These are phyloP conservation scores for Microplitis mediator DNA, from an alignment of 1,140 invertebrate genomes.

Conservation along the genomic window DNA sequence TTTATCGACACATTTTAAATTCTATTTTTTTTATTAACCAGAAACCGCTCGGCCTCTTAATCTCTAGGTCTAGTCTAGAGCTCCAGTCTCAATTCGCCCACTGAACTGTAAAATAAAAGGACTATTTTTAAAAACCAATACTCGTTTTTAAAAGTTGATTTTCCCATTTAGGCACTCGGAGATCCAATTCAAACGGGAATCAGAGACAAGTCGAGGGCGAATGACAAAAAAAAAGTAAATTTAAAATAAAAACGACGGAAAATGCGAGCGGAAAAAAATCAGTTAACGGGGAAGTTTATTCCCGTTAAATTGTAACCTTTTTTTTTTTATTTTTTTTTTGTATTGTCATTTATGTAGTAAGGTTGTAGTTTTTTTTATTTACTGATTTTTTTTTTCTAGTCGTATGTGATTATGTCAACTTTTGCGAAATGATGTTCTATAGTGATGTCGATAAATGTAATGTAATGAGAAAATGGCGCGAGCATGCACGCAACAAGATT, in stretches of 20 bases:
- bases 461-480: constrained; percentile 29
- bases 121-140: neutral
- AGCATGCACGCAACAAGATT: constrained; percentile 25
- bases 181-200: constrained; percentile 10
- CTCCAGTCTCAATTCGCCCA: too few species aligned
- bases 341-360: neutral
- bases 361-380: neutral
- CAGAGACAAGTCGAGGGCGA: neutral
- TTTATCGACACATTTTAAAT: too few species aligned
- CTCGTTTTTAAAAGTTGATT: constrained; percentile 10
- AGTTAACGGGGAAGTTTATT: neutral
- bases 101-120: too few species aligned
- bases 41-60: too few species aligned
- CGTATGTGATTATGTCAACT: neutral
- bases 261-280: neutral
- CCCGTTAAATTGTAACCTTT: neutral
- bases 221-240: neutral
- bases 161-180: constrained; percentile 1
- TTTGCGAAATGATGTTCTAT: neutral
- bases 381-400: neutral
- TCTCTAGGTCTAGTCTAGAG: too few species aligned
- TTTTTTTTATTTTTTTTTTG: neutral
- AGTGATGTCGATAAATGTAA: neutral
- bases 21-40: too few species aligned
- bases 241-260: neutral